A percentile compares a stretch with the other conserved stretches of the same genome.
Evolutionary conservation across 1,140 invertebrate species (phyloP).

Genomic region (Palaemon carinicauda): DNA sequence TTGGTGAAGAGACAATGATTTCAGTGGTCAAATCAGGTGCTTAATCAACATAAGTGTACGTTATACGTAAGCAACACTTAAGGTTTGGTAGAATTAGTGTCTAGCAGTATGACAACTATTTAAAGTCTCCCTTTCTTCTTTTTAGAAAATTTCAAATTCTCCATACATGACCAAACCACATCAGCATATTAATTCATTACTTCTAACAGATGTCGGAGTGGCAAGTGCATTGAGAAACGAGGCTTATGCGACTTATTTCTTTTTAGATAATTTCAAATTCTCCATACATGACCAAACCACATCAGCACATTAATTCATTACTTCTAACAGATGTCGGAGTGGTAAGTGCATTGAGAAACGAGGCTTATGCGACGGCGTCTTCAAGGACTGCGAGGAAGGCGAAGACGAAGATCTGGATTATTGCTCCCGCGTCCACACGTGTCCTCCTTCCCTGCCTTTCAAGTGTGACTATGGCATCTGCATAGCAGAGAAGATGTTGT

Average conservation of each 20-base stretch:
- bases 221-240: conserved; percentile 48
- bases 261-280: no score
- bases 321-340: conserved; percentile 37
- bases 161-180: not conserved
- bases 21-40: no score
- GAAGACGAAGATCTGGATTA: conserved; percentile 54
- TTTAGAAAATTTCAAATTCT: no score
- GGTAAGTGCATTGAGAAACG: conserved; percentile 51
- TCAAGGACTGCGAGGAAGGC: conserved; percentile 46
- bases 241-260: conserved; percentile 51
- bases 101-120: no score
- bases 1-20: no score
- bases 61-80: no score
- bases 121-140: no score
- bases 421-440: conserved; percentile 43
- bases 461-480: conserved; percentile 59
- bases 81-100: no score
- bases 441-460: conserved; percentile 36
- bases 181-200: not conserved
- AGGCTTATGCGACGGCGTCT: conserved; percentile 50
- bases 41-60: no score
- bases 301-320: not conserved
- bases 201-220: conserved; percentile 43
- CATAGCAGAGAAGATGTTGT: conserved; percentile 52
- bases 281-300: no score